Base-by-base conservation (phyloP, 2,797 vertebrate species). In the Spinibarbus caldwelli region DNA sequence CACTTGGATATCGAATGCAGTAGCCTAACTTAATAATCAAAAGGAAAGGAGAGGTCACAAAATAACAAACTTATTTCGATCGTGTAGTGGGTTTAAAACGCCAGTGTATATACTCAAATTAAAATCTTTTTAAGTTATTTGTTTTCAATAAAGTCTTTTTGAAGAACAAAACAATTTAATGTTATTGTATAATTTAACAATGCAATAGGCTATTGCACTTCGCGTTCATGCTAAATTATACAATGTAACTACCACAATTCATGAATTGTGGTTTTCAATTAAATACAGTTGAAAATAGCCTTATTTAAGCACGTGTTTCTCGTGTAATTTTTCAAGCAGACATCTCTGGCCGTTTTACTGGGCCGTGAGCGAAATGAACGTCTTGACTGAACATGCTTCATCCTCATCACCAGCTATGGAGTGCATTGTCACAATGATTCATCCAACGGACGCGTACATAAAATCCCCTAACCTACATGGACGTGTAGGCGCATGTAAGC, bases 401-500 rank as follows among this genome's bases (percentile, higher is more conserved):
- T 80, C 54, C 67, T 78, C 66, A 43, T 79, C 83, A 49, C 38
- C 43, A 59, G 57, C 70, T 64, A 38, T 64, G 52, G 52, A 82
- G 71, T n/a, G 49, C 36, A 82, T 68, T 86, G 73, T 82, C 80
- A 68, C 78, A 81, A 57, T 62, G 78, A 80, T 80, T 83, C 57
- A 66, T 80, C 29, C 71, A 54, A 5, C 26, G 68, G 70, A 80
- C 82, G 52, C 66, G 49, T 79, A 66, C 31, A 70, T 59, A 80
- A 80, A 83, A 80, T 49, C 72, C 75, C 78, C 70, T 80, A 78
- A 87, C 31, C 29, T 84, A 85, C 78, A 80, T 38, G 62, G 85
- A 87, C 88, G 81, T 83, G 88, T 85, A 79, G 68, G 31, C 71
- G 83, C 88, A 79, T 79, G 82, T 43, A 86, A 86, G 82, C 43